Conservation (phyloP, 35 echinoderm and acorn worm genomes). For the Anneissia japonica region DNA sequence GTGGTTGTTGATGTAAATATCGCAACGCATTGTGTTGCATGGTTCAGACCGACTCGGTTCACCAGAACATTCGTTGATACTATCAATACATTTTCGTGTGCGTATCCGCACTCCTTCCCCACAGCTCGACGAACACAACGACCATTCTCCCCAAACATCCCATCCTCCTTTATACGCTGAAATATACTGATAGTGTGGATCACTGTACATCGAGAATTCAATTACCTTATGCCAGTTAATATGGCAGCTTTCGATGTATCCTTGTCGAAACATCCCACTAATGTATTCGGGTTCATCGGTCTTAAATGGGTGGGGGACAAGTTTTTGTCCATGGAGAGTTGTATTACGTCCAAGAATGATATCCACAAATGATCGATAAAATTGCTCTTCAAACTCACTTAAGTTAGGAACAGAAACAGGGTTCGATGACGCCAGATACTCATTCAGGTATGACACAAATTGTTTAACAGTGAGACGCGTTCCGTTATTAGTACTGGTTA, state of each 20-base stretch:
- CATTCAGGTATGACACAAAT: not conserved
- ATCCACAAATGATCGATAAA: not conserved
- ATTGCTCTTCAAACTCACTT: not conserved
- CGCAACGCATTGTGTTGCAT: not conserved
- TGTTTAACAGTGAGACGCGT: not conserved
- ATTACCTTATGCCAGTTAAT: not conserved
- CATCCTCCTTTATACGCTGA: not conserved
- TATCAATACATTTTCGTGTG: not conserved
- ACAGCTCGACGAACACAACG: not conserved
- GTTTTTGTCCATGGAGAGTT: not conserved
- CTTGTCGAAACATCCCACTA: not conserved
- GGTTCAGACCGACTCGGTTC: not conserved
- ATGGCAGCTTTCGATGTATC: not conserved
- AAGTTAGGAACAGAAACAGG: not conserved
- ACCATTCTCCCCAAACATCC: not conserved
- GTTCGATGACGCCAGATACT: not conserved
- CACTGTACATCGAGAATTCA: not conserved
- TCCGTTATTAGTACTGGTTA: not conserved
- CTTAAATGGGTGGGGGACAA: not conserved
- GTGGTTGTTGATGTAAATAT: not conserved
- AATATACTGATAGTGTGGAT: not conserved
- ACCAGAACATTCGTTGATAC: not conserved
- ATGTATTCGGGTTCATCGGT: not conserved
- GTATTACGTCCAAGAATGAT: not conserved
- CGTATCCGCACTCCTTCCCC: not conserved